Percentiles rank a stretch among this genome's conserved stretches.
Evolutionary conservation across 2,113 vertebrate species (phyloP).

Genomic region (Pongo pygmaeus): DNA sequence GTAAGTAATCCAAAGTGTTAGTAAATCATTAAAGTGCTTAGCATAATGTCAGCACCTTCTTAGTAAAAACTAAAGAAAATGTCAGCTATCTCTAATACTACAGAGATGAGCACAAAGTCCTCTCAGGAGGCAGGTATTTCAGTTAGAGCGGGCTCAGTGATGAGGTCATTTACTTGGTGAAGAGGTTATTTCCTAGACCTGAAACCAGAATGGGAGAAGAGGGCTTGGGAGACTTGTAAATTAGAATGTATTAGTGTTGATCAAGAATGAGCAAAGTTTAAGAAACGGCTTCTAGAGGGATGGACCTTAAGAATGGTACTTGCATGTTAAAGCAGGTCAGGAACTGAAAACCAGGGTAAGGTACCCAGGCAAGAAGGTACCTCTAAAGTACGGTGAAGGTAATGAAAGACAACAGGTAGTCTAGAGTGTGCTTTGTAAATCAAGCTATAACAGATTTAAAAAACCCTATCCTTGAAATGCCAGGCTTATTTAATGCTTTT

Average conservation of each 20-base stretch:
- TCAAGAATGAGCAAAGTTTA: background rate
- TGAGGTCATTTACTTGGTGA: background rate
- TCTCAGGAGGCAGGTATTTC: background rate
- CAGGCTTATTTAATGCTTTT: background rate
- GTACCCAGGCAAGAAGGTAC: background rate
- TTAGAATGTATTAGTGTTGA: background rate
- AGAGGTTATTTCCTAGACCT: background rate
- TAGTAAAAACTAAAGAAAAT: background rate
- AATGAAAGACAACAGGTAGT: background rate
- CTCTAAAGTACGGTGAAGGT: background rate
- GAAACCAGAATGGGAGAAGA: background rate
- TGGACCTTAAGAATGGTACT: background rate
- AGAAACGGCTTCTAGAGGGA: background rate
- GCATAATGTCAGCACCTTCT: background rate
- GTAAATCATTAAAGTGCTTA: constrained; percentile 6
- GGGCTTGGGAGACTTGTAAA: background rate
- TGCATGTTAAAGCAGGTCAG: background rate
- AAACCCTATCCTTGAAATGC: background rate
- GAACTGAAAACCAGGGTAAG: background rate
- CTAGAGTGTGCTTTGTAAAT: background rate
- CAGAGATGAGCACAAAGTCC: background rate
- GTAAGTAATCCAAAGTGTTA: background rate
- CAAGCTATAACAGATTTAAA: background rate
- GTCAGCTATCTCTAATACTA: background rate
- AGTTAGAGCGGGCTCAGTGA: background rate